These are phyloP conservation scores for Theristicus caerulescens DNA, from an alignment of 2,113 vertebrate genomes.

Conservation along the genomic window DNA sequence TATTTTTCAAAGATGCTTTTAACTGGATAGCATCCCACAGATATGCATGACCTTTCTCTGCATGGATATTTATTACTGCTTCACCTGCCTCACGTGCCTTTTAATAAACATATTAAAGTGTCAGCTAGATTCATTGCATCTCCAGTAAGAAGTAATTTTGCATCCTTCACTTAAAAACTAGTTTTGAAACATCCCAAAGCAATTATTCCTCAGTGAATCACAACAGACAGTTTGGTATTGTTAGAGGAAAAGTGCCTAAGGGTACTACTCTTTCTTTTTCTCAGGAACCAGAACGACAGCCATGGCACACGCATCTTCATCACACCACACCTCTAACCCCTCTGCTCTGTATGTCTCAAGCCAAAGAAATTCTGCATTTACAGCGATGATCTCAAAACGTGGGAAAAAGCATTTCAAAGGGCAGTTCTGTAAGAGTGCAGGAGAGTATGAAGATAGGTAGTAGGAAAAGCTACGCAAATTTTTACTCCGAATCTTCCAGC, in stretches of 20 bases:
- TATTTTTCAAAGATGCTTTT: constrained; percentile 47
- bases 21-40: constrained; percentile 6
- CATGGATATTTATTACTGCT: constrained; percentile 38
- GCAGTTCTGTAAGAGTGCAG: background rate
- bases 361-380: background rate
- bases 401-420: background rate
- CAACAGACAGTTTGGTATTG: background rate
- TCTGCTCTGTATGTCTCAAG: background rate
- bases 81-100: constrained; percentile 48
- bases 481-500: background rate
- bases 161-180: constrained; percentile 38
- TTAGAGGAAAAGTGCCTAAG: background rate
- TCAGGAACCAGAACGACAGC: background rate
- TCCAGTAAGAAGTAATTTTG: constrained; percentile 28
- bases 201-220: constrained; percentile 32
- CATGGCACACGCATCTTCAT: background rate
- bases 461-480: background rate
- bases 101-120: constrained; percentile 41
- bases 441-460: background rate
- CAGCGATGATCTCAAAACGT: background rate
- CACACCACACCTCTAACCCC: background rate
- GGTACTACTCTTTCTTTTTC: background rate
- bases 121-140: constrained; percentile 33
- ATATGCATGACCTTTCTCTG: constrained; percentile 26
- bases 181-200: constrained; percentile 1